Conservation (phyloP, 2,113 vertebrate species). For the Myotis lucifugus region DNA sequence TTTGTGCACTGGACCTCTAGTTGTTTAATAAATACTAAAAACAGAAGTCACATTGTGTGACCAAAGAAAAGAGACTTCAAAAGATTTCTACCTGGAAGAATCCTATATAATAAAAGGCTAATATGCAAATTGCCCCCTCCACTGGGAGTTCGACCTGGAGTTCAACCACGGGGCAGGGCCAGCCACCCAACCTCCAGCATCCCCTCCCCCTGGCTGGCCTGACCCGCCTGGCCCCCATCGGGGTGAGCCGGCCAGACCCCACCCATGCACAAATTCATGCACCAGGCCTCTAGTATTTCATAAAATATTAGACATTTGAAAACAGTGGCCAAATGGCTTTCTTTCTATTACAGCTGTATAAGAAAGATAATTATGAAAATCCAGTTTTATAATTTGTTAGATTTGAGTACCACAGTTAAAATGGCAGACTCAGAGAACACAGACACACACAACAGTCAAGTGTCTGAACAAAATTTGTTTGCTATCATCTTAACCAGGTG, state of each 20-base stretch:
- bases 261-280: too few species aligned
- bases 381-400: conserved; percentile 48
- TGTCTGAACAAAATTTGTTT: not conserved
- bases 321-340: not conserved
- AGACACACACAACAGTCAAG: not conserved
- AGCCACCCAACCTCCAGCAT: too few species aligned
- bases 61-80: conserved; percentile 24
- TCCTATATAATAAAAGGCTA: too few species aligned
- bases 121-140: too few species aligned
- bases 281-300: not conserved
- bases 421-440: not conserved
- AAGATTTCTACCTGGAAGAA: not conserved
- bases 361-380: not conserved
- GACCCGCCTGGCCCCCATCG: too few species aligned
- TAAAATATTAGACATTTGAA: not conserved
- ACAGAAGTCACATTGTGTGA: not conserved
- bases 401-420: conserved; percentile 55
- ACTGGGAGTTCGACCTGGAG: too few species aligned
- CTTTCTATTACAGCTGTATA: not conserved
- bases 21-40: not conserved
- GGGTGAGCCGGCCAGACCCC: too few species aligned
- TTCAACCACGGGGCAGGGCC: too few species aligned
- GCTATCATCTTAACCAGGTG: not conserved
- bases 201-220: too few species aligned
- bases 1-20: too few species aligned